Conservation (phyloP, 1,140 invertebrate species). For the Schlechtendalia chinensis region DNA sequence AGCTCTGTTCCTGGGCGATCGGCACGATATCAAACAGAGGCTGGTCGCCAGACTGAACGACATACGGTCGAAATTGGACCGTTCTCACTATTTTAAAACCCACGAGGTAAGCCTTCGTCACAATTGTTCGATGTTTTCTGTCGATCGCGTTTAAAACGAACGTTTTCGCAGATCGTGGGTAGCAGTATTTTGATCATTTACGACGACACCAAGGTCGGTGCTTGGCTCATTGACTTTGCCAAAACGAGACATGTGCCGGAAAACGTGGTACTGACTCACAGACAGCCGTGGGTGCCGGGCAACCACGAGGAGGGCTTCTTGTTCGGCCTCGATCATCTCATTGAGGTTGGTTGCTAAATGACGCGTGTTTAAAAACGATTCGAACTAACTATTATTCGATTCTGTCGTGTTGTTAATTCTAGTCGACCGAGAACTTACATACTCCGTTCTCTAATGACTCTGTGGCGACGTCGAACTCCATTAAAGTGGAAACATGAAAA, state of each 20-base stretch:
- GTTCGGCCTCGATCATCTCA: constrained; percentile 84
- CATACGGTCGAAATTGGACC: constrained; percentile 76
- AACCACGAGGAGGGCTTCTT: constrained; percentile 95
- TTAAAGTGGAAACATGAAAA: constrained; percentile 46
- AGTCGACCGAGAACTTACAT: constrained; percentile 23
- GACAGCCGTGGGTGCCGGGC: constrained; percentile 76
- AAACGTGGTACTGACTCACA: constrained; percentile 70
- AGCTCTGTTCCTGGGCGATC: constrained; percentile 71
- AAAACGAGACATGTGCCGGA: constrained; percentile 79
- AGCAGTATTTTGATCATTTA: constrained; percentile 93
- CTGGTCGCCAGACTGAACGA: constrained; percentile 73
- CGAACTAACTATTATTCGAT: background rate
- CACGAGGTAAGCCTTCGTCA: constrained; percentile 74
- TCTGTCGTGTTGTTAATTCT: background rate
- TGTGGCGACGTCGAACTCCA: constrained; percentile 23
- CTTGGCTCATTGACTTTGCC: constrained; percentile 96
- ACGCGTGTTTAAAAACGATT: background rate
- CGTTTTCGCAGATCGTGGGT: constrained; percentile 69
- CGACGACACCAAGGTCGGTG: constrained; percentile 79
- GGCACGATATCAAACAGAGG: constrained; percentile 65
- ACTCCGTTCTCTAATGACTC: constrained; percentile 18
- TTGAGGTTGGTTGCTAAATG: constrained; percentile 60
- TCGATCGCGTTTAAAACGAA: background rate
- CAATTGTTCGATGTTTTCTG: background rate
- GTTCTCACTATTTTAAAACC: constrained; percentile 80